Conservation (phyloP, 2,888 invertebrate genomes). For the Epirrhoe tristata region DNA sequence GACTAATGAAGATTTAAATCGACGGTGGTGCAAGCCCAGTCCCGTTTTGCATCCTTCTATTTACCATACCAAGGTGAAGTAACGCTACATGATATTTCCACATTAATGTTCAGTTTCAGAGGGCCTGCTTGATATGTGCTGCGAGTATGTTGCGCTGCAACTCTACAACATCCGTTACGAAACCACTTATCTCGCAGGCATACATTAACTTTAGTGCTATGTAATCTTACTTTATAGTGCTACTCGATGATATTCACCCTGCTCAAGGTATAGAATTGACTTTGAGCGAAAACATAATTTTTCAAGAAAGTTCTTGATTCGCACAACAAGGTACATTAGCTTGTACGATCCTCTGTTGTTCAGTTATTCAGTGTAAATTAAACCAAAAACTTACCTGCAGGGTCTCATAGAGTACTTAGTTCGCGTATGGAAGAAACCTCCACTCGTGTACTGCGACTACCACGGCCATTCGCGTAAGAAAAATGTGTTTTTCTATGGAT, state of each 20-base stretch:
- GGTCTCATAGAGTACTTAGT: constrained; percentile 87
- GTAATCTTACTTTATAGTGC: constrained; percentile 30
- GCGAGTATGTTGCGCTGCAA: constrained; percentile 35
- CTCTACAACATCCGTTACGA: constrained; percentile 36
- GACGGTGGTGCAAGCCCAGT: constrained; percentile 93
- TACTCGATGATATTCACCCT: constrained; percentile 14
- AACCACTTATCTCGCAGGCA: constrained; percentile 39
- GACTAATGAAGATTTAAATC: constrained; percentile 94
- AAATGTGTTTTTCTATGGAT: constrained; percentile 94
- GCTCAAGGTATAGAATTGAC: constrained; percentile 2
- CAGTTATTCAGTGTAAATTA: not conserved
- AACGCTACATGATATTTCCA: constrained; percentile 46
- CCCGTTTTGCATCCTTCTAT: constrained; percentile 92
- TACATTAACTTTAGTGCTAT: constrained; percentile 35
- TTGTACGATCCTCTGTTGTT: no score
- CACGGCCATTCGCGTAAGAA: constrained; percentile 94
- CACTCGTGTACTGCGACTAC: constrained; percentile 90
- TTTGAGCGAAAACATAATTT: not conserved
- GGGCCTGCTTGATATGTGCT: constrained; percentile 25
- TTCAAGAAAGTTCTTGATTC: not conserved
- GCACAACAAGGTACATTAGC: not conserved
- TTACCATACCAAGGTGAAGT: constrained; percentile 90
- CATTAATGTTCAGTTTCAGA: constrained; percentile 38
- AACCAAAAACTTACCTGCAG: constrained; percentile 53
- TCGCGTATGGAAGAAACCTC: constrained; percentile 85